Evolutionary conservation across 2,113 vertebrate species (phyloP).

Genomic region (Thamnaconus septentrionalis): DNA sequence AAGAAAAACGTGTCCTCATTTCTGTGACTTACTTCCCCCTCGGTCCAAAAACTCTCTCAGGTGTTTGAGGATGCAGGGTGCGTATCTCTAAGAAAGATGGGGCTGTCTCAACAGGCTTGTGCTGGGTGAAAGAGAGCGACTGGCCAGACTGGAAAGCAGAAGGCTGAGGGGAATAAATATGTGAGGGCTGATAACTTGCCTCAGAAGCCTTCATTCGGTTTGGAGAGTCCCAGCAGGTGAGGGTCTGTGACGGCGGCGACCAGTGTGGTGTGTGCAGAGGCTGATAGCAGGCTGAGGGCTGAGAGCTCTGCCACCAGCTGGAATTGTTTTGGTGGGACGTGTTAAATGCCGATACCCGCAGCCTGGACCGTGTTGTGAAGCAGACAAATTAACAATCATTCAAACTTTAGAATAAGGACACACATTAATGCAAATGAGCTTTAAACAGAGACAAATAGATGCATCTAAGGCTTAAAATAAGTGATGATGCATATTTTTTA

Average conservation of each 20-base stretch:
- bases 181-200: constrained; percentile 28
- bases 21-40: constrained; percentile 39
- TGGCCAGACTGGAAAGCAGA: constrained; percentile 25
- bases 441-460: too few relatives aligned
- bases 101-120: constrained; percentile 10
- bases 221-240: constrained; percentile 26
- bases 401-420: neutral
- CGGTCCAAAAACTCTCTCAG: constrained; percentile 1
- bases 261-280: constrained; percentile 4
- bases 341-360: constrained; percentile 20
- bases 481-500: too few relatives aligned
- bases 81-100: neutral
- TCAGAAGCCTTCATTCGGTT: constrained; percentile 12
- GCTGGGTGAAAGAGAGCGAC: constrained; percentile 26
- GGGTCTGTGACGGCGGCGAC: constrained; percentile 24
- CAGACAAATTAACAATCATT: neutral
- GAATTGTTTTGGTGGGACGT: neutral
- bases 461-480: too few relatives aligned
- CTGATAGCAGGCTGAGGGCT: constrained; percentile 20
- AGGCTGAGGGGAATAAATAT: constrained; percentile 22
- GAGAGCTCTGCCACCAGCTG: constrained; percentile 15
- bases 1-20: neutral
- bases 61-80: constrained; percentile 15
- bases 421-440: neutral
- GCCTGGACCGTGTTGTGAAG: constrained; percentile 13